Evolutionary conservation across 2,113 vertebrate genomes (phyloP).

Genomic region (Myrmecophaga tridactyla): DNA sequence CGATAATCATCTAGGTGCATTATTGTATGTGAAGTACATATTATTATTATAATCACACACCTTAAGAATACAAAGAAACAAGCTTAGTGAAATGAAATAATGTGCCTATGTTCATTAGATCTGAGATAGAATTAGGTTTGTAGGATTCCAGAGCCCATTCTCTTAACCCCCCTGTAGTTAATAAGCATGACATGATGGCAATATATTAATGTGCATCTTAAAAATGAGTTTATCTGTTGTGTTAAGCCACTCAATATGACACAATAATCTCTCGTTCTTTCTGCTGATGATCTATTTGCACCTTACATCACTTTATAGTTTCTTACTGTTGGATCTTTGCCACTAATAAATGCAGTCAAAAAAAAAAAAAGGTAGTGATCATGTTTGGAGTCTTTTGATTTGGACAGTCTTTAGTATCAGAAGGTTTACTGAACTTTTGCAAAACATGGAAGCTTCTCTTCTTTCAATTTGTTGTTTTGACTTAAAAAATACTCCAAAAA

Average conservation of each 20-base stretch:
- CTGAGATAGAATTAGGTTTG: background rate
- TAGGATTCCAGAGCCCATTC: background rate
- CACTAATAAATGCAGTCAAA: background rate
- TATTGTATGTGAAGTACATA: background rate
- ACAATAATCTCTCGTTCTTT: background rate
- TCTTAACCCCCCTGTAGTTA: background rate
- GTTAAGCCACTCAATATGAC: background rate
- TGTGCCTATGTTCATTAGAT: background rate
- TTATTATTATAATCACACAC: background rate
- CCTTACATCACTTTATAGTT: background rate
- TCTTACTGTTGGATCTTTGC: background rate
- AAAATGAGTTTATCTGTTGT: background rate
- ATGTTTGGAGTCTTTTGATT: constrained; percentile 14
- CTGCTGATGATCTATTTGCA: background rate
- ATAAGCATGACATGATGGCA: background rate
- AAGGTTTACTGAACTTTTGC: background rate
- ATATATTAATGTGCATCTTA: background rate
- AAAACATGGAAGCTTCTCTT: background rate
- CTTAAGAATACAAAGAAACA: background rate
- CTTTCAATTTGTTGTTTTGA: background rate
- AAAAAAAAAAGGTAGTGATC: background rate
- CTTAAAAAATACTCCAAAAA: background rate
- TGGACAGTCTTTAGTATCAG: background rate
- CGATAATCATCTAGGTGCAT: background rate
- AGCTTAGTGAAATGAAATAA: background rate